Evolutionary conservation across 2,113 vertebrate species (phyloP), one percentile per base, ranked within the genome.

Genomic region (Ageneiosus marmoratus): DNA sequence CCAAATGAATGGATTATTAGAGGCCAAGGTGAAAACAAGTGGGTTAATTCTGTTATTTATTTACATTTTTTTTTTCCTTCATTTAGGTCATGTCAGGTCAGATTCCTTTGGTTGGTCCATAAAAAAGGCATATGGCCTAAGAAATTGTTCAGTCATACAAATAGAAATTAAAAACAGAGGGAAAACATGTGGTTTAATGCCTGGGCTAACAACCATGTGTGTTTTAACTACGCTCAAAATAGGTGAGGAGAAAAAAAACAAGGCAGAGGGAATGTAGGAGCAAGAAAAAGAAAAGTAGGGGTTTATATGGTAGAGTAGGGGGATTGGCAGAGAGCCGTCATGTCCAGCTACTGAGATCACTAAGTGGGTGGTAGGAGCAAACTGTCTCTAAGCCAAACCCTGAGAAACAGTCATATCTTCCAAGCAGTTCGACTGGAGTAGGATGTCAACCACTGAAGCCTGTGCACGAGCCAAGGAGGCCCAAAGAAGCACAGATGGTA

Each of bases 41-140:
- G 18, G 11, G 44, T 65, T 65, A 29, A 41, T 77, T 67, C 56
- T 82, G 55, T 75, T 13, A 55, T 56, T 69, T 18, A 51, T 67
- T 62, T 32, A 5, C 6, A 20, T 32, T 37, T 27, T 79, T 46
- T 46, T 34, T 76, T 4, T 86, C 82, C 87, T 88, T 87, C 86
- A 89, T 91, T 79, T 90, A 81, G 87, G 87, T 90, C 85, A 88
- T 46, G 85, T 78, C 82, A 84, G 86, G 86, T 83, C 85, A 86
- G 83, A 89, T 89, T 84, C 82, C 84, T 82, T 77, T 85, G 74
- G 67, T 83, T 58, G 51, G 53, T 77, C 86, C 74, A 81, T 76
- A 89, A 93, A 92, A 80, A 92, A 90, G 87, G 91, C 85, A 87
- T 90, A 84, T 89, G 89, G 89, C 87, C 85, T 89, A 88, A 87